Evolutionary conservation across 2,888 invertebrate genomes (phyloP).

Genomic region (Drosophila fulvimacula): DNA sequence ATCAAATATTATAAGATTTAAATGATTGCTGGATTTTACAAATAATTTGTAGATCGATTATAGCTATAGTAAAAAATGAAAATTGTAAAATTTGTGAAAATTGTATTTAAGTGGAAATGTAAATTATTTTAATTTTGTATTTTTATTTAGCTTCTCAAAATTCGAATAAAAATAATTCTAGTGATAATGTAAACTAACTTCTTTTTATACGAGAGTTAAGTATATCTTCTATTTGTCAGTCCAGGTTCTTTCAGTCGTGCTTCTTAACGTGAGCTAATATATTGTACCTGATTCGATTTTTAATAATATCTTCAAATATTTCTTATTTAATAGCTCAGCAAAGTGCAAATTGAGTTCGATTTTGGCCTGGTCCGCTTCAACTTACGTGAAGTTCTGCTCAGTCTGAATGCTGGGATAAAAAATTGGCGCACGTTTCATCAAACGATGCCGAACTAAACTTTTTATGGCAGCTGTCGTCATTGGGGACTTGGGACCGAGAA

Average conservation of each 20-base stretch:
- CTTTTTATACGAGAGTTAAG: not conserved
- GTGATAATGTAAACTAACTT: not conserved
- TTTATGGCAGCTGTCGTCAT: slow-evolving; percentile 80
- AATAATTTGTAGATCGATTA: too few relatives aligned
- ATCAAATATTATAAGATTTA: not conserved
- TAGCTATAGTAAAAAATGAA: not conserved
- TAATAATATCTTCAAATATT: slow-evolving; percentile 25
- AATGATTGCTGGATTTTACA: too few relatives aligned
- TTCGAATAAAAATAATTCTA: not conserved
- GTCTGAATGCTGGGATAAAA: slow-evolving; percentile 49
- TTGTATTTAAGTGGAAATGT: not conserved
- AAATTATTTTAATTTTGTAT: not conserved
- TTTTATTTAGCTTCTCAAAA: not conserved
- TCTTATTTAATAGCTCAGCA: slow-evolving; percentile 27
- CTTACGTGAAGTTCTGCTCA: slow-evolving; percentile 28
- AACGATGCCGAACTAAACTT: slow-evolving; percentile 70
- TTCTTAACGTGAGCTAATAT: not conserved
- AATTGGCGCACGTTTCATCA: slow-evolving; percentile 76
- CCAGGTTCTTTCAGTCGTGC: not conserved
- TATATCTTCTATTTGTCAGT: too few relatives aligned
- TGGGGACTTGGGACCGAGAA: slow-evolving; percentile 52
- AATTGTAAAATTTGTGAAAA: not conserved
- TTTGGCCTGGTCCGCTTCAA: slow-evolving; percentile 37
- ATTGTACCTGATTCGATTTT: slow-evolving; percentile 5
- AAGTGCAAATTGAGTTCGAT: slow-evolving; percentile 49